phyloP scores from a whole-genome alignment of 1,140 invertebrate genomes.

The Plectrocnemia conspersa region DNA sequence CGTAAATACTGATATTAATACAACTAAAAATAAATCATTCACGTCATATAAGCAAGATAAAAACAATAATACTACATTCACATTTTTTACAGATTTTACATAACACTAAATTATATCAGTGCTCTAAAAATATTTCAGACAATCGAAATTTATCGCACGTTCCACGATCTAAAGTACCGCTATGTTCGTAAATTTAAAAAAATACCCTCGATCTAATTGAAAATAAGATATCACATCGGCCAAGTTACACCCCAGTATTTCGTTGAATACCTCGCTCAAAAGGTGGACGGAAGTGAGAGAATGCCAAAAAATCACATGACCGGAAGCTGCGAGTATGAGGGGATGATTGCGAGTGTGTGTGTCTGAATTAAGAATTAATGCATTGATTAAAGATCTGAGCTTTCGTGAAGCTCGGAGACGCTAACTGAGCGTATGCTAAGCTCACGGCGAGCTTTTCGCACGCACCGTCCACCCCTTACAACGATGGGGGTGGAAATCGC shows the following conservation, averaged over 20 bases:
- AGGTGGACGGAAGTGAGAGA: conserved; percentile 21
- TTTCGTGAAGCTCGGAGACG: not conserved
- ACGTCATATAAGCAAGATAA: too few species aligned
- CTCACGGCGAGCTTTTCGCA: conserved; percentile 2
- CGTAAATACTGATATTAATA: too few species aligned
- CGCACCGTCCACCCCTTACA: conserved; percentile 9
- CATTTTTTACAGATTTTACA: too few species aligned
- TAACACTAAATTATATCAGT: too few species aligned
- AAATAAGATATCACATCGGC: conserved; percentile 5
- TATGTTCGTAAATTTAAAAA: conserved; percentile 2
- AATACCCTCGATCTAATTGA: conserved; percentile 4
- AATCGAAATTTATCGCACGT: conserved; percentile 8
- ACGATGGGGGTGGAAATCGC: conserved; percentile 1
- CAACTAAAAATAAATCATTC: too few species aligned
- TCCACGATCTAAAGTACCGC: too few species aligned
- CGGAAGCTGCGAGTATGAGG: conserved; percentile 10
- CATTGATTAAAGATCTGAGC: not conserved
- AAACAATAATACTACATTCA: too few species aligned
- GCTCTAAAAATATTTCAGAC: too few species aligned
- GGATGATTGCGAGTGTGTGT: too few species aligned
- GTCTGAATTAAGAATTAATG: too few species aligned
- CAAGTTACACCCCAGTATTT: conserved; percentile 11
- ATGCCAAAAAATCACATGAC: conserved; percentile 22
- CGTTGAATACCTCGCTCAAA: conserved; percentile 14
- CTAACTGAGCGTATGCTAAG: not conserved